Evolutionary conservation across 2,113 vertebrate species (phyloP).

Genomic region (Pelodiscus sinensis): DNA sequence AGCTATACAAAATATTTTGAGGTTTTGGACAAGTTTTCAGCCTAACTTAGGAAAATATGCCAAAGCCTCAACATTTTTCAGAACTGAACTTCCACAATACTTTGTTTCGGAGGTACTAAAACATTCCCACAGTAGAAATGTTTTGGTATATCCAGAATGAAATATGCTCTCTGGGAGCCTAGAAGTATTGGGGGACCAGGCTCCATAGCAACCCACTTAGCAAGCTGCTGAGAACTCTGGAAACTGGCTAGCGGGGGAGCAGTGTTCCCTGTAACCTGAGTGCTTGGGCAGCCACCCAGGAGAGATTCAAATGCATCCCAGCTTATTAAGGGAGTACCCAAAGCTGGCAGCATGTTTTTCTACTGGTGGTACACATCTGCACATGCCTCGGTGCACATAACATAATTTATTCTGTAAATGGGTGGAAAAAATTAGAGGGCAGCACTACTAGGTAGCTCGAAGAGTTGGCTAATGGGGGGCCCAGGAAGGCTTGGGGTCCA

Average conservation of each 20-base stretch:
- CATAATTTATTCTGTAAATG: no score
- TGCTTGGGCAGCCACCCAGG: no score
- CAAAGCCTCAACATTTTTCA: neutral
- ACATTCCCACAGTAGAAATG: conserved; percentile 35
- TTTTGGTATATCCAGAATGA: conserved; percentile 39
- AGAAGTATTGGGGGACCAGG: neutral
- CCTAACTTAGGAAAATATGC: neutral
- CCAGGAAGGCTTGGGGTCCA: neutral
- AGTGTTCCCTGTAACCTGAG: no score
- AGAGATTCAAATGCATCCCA: no score
- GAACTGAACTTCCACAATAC: neutral
- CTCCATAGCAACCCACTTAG: neutral
- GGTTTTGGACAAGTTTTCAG: neutral
- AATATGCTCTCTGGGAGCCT: conserved; percentile 47
- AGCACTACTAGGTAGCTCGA: neutral
- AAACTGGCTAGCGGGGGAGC: neutral
- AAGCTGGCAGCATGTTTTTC: no score
- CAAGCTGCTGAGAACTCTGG: neutral
- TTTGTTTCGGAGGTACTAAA: conserved; percentile 28
- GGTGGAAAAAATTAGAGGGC: no score
- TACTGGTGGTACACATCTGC: no score
- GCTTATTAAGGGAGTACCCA: no score
- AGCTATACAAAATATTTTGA: neutral
- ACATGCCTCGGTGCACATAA: no score
- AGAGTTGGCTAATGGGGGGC: neutral